Evolutionary conservation across 2,797 vertebrate species (phyloP).

Genomic region (Halcyon badia): DNA sequence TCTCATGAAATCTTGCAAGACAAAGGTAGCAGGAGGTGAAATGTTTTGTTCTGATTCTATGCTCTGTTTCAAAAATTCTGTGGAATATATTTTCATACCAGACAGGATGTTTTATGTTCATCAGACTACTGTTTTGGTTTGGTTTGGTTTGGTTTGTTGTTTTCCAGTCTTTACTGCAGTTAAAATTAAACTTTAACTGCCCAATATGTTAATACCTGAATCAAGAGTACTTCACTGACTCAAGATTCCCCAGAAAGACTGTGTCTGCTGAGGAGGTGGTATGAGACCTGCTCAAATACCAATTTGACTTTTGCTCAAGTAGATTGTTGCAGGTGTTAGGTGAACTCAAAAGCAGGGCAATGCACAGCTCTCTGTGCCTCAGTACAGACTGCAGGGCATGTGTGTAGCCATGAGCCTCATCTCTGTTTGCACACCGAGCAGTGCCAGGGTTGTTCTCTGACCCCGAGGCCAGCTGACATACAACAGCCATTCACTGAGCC

Average conservation of each 20-base stretch:
- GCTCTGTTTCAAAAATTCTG: background rate
- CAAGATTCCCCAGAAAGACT: background rate
- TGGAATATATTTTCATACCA: background rate
- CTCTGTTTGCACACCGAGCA: background rate
- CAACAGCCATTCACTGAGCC: accelerated
- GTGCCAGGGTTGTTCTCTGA: background rate
- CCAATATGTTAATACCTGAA: background rate
- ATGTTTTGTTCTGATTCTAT: background rate
- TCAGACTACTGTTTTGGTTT: accelerated
- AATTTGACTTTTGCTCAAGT: background rate
- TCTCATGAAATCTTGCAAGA: background rate
- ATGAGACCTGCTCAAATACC: background rate
- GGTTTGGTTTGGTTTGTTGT: background rate
- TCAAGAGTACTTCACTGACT: background rate
- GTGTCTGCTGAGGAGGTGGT: background rate
- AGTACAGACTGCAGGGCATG: background rate
- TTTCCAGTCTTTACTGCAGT: background rate
- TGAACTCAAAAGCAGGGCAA: background rate
- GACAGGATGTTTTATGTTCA: background rate
- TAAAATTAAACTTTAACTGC: background rate
- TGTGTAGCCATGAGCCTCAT: accelerated
- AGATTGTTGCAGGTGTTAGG: accelerated
- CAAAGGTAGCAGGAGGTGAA: background rate
- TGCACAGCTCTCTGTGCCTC: background rate
- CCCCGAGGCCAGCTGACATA: accelerated